These are phyloP conservation scores for Lasioglossum zephyrum DNA, from an alignment of 2,888 invertebrate genomes.

Conservation along the genomic window DNA sequence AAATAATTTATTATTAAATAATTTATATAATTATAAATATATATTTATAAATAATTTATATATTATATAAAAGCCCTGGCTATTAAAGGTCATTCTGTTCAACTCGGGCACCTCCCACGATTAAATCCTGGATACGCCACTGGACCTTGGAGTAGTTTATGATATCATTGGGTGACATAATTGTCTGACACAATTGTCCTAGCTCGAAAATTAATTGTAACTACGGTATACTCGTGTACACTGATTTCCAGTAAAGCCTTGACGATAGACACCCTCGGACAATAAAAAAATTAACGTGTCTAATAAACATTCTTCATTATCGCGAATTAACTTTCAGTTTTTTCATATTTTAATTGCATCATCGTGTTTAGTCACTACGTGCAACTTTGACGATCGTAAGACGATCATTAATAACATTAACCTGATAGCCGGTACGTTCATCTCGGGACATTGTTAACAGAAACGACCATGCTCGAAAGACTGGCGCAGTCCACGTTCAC, in stretches of 20 bases:
- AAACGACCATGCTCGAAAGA: constrained; percentile 55
- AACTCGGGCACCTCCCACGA: too few species aligned
- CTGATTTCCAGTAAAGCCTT: background rate
- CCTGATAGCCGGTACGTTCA: constrained; percentile 22
- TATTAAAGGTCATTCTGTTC: too few species aligned
- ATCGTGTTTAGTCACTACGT: constrained; percentile 49
- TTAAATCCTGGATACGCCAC: background rate
- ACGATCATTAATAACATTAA: constrained; percentile 45
- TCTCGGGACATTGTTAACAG: constrained; percentile 9
- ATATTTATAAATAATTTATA: too few species aligned
- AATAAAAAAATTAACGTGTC: too few species aligned
- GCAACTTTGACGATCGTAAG: constrained; percentile 25
- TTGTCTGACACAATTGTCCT: background rate
- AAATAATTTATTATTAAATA: too few species aligned
- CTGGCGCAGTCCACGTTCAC: background rate
- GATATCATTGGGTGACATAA: background rate
- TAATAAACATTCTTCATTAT: too few species aligned
- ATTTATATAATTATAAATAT: too few species aligned
- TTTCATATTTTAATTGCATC: constrained; percentile 56
- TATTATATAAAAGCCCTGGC: too few species aligned
- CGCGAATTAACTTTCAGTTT: background rate
- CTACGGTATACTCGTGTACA: background rate
- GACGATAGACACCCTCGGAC: background rate
- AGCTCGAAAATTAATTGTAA: background rate
- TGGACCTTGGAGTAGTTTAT: background rate